phyloP scores from a whole-genome alignment of 2,113 vertebrate genomes.

The Carlito syrichta region DNA sequence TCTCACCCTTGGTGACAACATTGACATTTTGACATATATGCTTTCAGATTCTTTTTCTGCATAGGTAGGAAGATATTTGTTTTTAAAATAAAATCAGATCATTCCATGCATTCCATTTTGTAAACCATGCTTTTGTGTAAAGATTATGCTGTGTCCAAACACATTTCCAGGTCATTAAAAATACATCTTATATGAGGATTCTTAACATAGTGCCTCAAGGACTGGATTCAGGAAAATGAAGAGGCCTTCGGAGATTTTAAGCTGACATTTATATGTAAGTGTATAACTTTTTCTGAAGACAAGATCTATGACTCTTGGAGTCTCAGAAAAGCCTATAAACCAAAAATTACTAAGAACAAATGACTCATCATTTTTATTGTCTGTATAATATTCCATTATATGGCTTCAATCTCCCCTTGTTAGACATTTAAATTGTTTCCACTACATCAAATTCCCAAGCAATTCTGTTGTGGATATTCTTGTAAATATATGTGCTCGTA shows the following conservation, averaged over 20 bases:
- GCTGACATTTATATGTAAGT: neutral
- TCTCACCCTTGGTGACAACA: neutral
- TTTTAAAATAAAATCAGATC: neutral
- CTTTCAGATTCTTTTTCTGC: neutral
- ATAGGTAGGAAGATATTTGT: neutral
- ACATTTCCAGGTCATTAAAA: neutral
- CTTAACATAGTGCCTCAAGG: neutral
- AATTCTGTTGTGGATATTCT: neutral
- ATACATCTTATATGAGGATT: neutral
- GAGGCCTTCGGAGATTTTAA: neutral
- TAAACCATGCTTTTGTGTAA: neutral
- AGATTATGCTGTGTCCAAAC: neutral
- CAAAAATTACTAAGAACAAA: neutral
- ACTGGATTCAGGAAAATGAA: neutral
- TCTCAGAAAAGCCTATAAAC: neutral
- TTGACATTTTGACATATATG: neutral
- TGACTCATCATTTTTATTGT: neutral
- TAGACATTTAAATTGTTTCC: neutral
- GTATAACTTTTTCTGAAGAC: neutral
- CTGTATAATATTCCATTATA: neutral
- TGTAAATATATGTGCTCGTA: neutral
- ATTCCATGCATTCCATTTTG: neutral
- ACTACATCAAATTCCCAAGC: neutral
- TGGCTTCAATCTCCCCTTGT: neutral
- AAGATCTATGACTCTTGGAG: neutral